Evolutionary conservation across 2,797 vertebrate genomes (phyloP), one percentile per base, ranked within the genome.

Genomic region (Onychomys leucogaster): DNA sequence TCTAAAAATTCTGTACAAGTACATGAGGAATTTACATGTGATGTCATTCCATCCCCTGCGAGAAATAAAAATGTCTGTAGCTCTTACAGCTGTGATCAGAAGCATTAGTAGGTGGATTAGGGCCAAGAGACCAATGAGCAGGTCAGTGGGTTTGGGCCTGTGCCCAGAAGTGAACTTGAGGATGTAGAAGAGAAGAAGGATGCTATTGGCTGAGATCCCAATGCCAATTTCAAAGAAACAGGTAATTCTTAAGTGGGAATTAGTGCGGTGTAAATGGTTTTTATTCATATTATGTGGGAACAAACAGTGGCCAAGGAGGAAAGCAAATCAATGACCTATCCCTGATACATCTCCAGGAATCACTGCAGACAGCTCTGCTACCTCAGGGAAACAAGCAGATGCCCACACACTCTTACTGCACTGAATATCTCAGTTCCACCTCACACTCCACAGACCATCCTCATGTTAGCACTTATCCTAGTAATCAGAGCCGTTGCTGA

Each of bases 141-240:
- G 10, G 41, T 73, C 90, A 29, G 41, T 82, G 80, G 23, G 23
- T 61, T 46, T 76, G 41, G 57, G 32, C 34, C 43, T 85, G 16
- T 84, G 71, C 25, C 59, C 46, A 49, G 2, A 27, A 41, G 32
- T 32, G 34, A 37, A 52, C n/a, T 2, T 65, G 59, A 34, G 6
- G 23, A 85, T 55, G 17, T 85, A 43, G 27, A 76, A 76, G 32
- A 92, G 16, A n/a, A 92, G 32, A n/a, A 86, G 41, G 32, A n/a
- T 32, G 37, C 52, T 63, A 41, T 85, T 92, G 57, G 25, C 91
- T 25, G 6, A 23, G 59, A 92, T 77, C 4, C 91, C 91, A 85
- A 43, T 25, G 19, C 25, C 32, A n/a, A 65, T 8, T 77, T 77
- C 81, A 41, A 12, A 65, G 34, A 32, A 77, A 55, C 77, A 4